Conservation (phyloP, 2,888 invertebrate genomes). For the Ophion slaviceki region DNA sequence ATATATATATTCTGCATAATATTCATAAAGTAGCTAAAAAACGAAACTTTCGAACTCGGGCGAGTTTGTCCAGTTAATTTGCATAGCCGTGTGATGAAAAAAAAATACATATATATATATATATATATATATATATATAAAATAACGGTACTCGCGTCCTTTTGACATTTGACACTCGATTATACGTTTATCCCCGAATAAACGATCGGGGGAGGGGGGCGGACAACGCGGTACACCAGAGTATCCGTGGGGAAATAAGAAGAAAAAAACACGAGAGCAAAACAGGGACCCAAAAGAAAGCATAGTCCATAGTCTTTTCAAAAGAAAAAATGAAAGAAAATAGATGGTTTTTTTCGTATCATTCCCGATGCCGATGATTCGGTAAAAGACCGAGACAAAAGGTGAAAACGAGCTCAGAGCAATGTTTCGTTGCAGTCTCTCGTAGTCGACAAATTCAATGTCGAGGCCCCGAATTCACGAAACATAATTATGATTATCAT, state of each 20-base stretch:
- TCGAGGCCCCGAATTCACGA: background rate
- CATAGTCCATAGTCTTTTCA: slow-evolving; percentile 36
- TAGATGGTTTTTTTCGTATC: background rate
- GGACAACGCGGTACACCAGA: background rate
- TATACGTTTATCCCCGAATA: slow-evolving; percentile 3
- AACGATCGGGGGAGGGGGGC: background rate
- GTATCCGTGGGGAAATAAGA: background rate
- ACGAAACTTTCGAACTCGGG: too few relatives aligned
- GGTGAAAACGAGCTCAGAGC: background rate
- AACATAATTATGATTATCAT: background rate
- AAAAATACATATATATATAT: background rate
- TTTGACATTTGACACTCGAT: slow-evolving; percentile 19
- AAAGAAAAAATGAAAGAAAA: background rate
- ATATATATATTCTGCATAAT: too few relatives aligned
- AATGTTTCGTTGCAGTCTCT: background rate
- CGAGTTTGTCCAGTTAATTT: too few relatives aligned
- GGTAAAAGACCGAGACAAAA: background rate
- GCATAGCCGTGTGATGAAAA: background rate
- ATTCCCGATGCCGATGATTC: background rate
- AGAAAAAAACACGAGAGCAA: slow-evolving; percentile 6
- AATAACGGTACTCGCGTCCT: background rate
- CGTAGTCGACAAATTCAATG: background rate
- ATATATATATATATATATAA: background rate
- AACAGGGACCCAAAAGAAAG: slow-evolving; percentile 58
- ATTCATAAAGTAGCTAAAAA: too few relatives aligned